Evolutionary conservation across 2,888 invertebrate species (phyloP).

Genomic region (Nomada goodeniana): DNA sequence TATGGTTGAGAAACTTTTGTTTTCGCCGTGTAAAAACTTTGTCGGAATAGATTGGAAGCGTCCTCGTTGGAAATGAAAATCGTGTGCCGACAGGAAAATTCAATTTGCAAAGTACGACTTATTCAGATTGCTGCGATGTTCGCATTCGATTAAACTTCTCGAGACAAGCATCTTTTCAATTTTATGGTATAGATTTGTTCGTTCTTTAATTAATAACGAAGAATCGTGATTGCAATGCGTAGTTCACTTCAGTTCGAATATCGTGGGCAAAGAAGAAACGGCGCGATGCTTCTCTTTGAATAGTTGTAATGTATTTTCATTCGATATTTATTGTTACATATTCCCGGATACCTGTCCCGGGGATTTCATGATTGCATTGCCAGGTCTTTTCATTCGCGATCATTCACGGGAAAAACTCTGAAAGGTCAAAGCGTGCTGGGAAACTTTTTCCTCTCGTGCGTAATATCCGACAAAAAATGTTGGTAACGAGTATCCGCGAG

Average conservation of each 20-base stretch:
- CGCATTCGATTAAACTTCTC: background rate
- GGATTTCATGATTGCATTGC: background rate
- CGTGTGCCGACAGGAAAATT: background rate
- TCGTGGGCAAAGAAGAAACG: too few species aligned
- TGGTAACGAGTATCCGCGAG: too few species aligned
- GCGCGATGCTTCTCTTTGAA: too few species aligned
- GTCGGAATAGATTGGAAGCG: background rate
- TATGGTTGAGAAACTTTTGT: background rate
- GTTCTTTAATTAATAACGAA: too few species aligned
- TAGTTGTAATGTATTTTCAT: too few species aligned
- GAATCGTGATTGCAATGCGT: too few species aligned
- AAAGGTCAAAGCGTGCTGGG: background rate
- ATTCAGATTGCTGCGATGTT: background rate
- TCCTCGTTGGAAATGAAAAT: background rate
- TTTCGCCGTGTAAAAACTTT: background rate
- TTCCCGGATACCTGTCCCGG: background rate
- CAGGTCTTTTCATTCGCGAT: too few species aligned
- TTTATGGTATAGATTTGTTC: too few species aligned
- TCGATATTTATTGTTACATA: background rate
- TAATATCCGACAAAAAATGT: too few species aligned
- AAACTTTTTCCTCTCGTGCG: background rate
- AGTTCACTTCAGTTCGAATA: too few species aligned
- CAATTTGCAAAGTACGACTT: background rate
- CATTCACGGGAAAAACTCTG: too few species aligned
- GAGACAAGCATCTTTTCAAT: background rate